A percentile compares a stretch with the other conserved stretches of the same genome.
Conservation (phyloP, 1,140 invertebrate species). For the Adoxophyes honmai region DNA sequence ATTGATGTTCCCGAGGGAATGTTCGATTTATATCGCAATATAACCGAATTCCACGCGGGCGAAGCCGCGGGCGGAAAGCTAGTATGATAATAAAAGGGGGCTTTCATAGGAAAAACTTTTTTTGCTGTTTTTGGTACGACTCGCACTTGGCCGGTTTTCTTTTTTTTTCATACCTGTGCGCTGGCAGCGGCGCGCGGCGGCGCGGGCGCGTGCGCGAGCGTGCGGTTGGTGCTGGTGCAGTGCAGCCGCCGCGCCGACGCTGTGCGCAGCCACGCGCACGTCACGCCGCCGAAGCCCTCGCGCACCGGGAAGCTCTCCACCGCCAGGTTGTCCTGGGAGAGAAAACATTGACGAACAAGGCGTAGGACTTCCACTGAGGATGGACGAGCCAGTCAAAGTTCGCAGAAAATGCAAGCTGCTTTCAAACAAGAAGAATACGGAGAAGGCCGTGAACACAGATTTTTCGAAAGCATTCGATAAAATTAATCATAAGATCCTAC, state of each 20-base stretch:
- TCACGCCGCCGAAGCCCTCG: slow-evolving; percentile 84
- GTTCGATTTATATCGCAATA: too few relatives aligned
- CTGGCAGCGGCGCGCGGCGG: slow-evolving; percentile 82
- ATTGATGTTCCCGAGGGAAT: too few relatives aligned
- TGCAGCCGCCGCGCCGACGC: slow-evolving; percentile 70
- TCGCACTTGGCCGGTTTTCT: too few relatives aligned
- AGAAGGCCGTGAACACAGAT: slow-evolving; percentile 14
- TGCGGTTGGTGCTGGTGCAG: slow-evolving; percentile 82
- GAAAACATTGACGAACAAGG: slow-evolving; percentile 12
- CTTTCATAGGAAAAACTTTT: too few relatives aligned
- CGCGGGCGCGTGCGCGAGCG: slow-evolving; percentile 76
- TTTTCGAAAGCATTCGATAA: slow-evolving; percentile 15
- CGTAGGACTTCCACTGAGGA: too few relatives aligned
- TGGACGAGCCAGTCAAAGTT: too few relatives aligned
- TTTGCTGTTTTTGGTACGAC: too few relatives aligned
- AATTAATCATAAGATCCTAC: not conserved
- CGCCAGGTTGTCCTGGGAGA: slow-evolving; percentile 78
- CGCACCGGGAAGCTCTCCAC: slow-evolving; percentile 84
- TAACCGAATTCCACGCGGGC: too few relatives aligned
- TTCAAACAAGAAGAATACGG: too few relatives aligned
- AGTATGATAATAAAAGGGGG: too few relatives aligned
- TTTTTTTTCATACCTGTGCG: slow-evolving; percentile 64
- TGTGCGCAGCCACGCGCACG: slow-evolving; percentile 86
- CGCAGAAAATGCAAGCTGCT: too few relatives aligned
- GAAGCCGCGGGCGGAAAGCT: too few relatives aligned